Conservation (phyloP, 2,113 vertebrate species). For the Trematocara stigmaticum region DNA sequence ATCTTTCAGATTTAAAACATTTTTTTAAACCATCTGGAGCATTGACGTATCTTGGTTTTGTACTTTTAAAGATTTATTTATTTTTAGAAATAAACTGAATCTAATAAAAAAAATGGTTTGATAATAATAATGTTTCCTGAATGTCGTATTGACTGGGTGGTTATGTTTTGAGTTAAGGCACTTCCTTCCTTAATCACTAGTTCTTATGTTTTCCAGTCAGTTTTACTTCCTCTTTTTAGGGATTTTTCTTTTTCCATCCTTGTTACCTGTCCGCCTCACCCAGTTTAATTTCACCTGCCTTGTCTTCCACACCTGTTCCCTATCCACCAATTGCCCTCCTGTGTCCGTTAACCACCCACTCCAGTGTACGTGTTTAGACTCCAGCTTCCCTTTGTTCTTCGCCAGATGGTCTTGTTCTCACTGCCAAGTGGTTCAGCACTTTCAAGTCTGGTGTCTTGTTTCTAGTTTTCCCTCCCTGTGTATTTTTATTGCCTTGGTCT, state of each 20-base stretch:
- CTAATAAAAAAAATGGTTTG: not conserved
- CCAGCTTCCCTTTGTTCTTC: not conserved
- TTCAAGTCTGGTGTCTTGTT: not conserved
- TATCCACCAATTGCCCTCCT: not conserved
- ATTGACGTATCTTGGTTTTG: not conserved
- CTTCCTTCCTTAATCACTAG: not conserved
- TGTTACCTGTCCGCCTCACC: not conserved
- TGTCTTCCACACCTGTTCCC: not conserved
- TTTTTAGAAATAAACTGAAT: not conserved
- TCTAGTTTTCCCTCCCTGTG: not conserved
- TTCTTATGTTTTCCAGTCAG: not conserved
- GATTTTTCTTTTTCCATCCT: not conserved
- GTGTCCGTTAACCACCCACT: not conserved
- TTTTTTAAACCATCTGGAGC: not conserved
- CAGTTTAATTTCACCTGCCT: not conserved
- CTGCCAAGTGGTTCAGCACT: not conserved
- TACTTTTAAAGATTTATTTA: not conserved
- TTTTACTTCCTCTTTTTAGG: not conserved
- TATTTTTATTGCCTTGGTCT: not conserved
- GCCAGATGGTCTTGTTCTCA: not conserved
- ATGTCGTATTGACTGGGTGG: not conserved
- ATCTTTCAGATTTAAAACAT: not conserved
- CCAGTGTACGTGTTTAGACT: not conserved
- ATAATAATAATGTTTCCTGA: not conserved
- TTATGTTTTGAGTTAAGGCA: not conserved